Base-by-base conservation (phyloP, 2,797 vertebrate genomes). In the Dromococcyx pavoninus region DNA sequence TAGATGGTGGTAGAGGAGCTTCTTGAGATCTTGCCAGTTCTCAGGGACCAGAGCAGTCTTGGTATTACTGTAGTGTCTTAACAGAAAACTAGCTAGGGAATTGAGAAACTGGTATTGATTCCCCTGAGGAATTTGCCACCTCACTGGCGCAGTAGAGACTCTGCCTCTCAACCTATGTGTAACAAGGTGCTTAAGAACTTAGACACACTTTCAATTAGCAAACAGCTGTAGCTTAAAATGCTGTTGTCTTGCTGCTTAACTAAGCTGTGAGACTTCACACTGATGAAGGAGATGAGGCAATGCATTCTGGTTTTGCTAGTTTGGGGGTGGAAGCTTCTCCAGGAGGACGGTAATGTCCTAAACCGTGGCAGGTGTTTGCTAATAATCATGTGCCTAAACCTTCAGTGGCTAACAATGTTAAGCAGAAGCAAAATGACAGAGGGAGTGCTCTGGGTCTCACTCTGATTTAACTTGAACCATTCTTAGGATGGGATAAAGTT, bases 181-280 rank as follows among this genome's bases (percentile, higher is more conserved):
- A 95, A 95, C 88, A 89, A 87, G 60, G 41, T 94, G 80, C 85
- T 95, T 90, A 94, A 91, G 91, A 93, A 91, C 90, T 91, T 90
- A 60, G 88, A 90, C 94, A 93, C 88, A 94, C 70, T 91, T 96
- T 48, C 88, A 94, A 88, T 94, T 91, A 94, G 86, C 80, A 85
- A 78, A 76, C 83, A 94, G 93, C 88, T 91, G 91, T 86, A 80
- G 43, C 93, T 95, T 94, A 70, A 94, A 93, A 53, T 39, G 66
- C 80, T 90, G 2, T 44, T 88, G 79, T 70, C 66, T 91, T 70
- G 33, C 91, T 88, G 17, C 86, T 70, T 79, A 76, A 70, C 24
- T 6, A 51, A 84, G 70, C 88, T 84, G n/a, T 48, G 75, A 78
- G 62, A 21, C 70, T 88, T 86, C 51, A 62, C n/a, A 21, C 24